Conservation (phyloP, 1,140 invertebrate genomes). For the Drosophila sechellia region DNA sequence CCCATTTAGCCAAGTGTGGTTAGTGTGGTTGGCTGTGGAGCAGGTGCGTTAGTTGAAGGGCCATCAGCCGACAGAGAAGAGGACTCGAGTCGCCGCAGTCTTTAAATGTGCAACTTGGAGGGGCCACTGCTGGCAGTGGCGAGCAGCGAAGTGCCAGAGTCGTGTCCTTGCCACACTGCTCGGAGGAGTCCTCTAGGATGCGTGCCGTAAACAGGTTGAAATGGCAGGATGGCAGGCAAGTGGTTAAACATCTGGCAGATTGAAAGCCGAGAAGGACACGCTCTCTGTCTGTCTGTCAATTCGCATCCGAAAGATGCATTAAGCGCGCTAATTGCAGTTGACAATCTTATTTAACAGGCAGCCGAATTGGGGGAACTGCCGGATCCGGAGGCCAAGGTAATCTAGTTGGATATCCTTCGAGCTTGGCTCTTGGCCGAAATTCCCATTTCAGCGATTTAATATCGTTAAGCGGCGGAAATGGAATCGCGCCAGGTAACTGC, state of each 20-base stretch:
- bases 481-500: conserved; percentile 68
- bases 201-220: conserved; percentile 16
- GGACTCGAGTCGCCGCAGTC: conserved; percentile 57
- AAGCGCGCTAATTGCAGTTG: conserved; percentile 66
- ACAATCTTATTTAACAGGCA: conserved; percentile 58
- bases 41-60: conserved; percentile 54
- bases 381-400: background rate
- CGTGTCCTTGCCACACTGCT: conserved; percentile 33
- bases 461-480: conserved; percentile 75
- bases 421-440: conserved; percentile 38
- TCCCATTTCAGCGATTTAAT: conserved; percentile 77
- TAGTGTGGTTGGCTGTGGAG: conserved; percentile 19
- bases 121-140: conserved; percentile 8
- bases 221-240: conserved; percentile 39
- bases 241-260: conserved; percentile 17
- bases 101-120: conserved; percentile 67
- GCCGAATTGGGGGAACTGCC: conserved; percentile 8
- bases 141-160: conserved; percentile 46
- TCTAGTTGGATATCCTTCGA: conserved; percentile 4
- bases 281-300: conserved; percentile 36
- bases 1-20: conserved; percentile 27
- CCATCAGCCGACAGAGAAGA: conserved; percentile 53
- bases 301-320: conserved; percentile 58
- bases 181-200: conserved; percentile 32
- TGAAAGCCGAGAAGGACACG: conserved; percentile 11